Conservation (phyloP, 2,888 invertebrate species). For the Rhabditophanes sp. region DNA sequence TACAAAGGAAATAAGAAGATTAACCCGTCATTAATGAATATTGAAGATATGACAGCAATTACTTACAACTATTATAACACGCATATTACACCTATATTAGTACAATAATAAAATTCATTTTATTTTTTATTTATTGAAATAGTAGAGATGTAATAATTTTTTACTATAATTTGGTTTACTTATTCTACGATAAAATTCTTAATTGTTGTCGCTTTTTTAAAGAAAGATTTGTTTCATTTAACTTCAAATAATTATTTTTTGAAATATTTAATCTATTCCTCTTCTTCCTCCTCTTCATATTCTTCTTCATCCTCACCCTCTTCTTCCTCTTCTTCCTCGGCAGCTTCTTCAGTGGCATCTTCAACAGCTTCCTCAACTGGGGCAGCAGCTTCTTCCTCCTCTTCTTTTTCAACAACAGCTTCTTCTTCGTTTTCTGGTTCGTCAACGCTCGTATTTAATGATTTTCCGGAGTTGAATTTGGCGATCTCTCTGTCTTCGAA, state of each 20-base stretch:
- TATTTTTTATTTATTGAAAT: too few relatives aligned
- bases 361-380: constrained; percentile 17
- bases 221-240: too few relatives aligned
- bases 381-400: constrained; percentile 21
- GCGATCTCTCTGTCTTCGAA: constrained; percentile 30
- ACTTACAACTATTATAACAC: too few relatives aligned
- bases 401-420: constrained; percentile 11
- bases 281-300: constrained; percentile 14
- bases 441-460: constrained; percentile 6
- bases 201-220: too few relatives aligned
- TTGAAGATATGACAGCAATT: too few relatives aligned
- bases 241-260: neutral
- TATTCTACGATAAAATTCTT: too few relatives aligned
- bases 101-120: too few relatives aligned
- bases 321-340: constrained; percentile 9
- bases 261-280: constrained; percentile 6
- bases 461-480: neutral
- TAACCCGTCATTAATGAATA: too few relatives aligned
- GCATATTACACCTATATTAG: too few relatives aligned
- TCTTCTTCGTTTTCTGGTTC: neutral
- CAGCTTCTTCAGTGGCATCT: constrained; percentile 1
- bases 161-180: too few relatives aligned
- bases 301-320: constrained; percentile 19
- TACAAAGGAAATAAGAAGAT: too few relatives aligned
- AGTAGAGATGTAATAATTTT: too few relatives aligned